These are phyloP conservation scores for Drosophila insularis DNA, from an alignment of 1,140 invertebrate species.

Conservation along the genomic window DNA sequence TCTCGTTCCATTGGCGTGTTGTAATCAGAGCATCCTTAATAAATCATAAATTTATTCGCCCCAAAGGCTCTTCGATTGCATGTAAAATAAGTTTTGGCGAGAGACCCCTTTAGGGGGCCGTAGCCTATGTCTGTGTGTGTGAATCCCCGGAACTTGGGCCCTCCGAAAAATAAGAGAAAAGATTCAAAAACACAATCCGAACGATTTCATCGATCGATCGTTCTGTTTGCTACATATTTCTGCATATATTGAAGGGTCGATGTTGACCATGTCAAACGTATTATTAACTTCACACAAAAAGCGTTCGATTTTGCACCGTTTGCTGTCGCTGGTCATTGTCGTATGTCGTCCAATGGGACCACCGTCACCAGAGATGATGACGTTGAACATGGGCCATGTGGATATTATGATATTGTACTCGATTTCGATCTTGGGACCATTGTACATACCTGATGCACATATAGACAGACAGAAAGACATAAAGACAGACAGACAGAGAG, in stretches of 20 bases:
- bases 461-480: not conserved
- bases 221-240: constrained; percentile 64
- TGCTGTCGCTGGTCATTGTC: constrained; percentile 76
- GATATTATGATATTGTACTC: not conserved
- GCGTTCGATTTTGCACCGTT: constrained; percentile 82
- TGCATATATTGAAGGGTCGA: constrained; percentile 65
- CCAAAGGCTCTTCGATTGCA: constrained; percentile 30
- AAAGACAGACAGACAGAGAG: not conserved
- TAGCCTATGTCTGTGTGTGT: not conserved
- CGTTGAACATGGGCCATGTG: not conserved
- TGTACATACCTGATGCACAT: constrained; percentile 4
- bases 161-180: not conserved
- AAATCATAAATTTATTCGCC: constrained; percentile 82
- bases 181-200: not conserved
- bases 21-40: constrained; percentile 82
- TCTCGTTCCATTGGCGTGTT: constrained; percentile 51
- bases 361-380: constrained; percentile 51
- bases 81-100: constrained; percentile 31
- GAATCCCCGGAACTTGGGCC: not conserved
- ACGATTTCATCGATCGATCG: constrained; percentile 19
- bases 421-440: not conserved
- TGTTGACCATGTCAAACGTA: constrained; percentile 78
- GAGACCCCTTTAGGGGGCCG: not conserved
- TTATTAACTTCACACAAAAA: constrained; percentile 83
- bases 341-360: constrained; percentile 68